Evolutionary conservation across 2,888 invertebrate genomes (phyloP), one percentile per base, ranked within the genome.

Genomic region (Stenodema calcarata): DNA sequence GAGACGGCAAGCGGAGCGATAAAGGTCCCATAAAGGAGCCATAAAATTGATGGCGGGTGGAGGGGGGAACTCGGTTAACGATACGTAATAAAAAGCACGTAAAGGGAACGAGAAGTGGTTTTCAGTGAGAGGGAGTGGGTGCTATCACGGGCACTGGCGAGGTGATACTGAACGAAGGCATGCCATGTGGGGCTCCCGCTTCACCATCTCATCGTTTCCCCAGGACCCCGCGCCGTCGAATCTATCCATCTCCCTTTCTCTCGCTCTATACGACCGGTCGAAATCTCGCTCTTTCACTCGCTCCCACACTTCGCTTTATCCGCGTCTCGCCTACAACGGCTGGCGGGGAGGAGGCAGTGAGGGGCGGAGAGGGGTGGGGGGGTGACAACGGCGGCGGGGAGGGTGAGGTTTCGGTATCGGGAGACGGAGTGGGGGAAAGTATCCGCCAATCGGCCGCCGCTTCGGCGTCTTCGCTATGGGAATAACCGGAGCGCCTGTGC

Each of bases 381-480:
- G n/a, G n/a, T n/a, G n/a, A n/a, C n/a, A n/a, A n/a, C n/a, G n/a
- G n/a, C n/a, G n/a, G n/a, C n/a, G 75, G 75, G 30, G 35, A 30
- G 75, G 28, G 12, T 18, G 42, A 18, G 35, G 9, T 42, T 3
- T n/a, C n/a, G n/a, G n/a, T n/a, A n/a, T n/a, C n/a, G n/a, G 35
- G n/a, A 12, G 89, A 89, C 88, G 89, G 90, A 91, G 90, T 89
- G 90, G 88, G 91, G 89, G 90, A 87, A 85, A 91, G 88, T 90
- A 88, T 90, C 90, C 89, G 89, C 92, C 92, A 91, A 91, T 91
- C 88, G 92, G 91, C 75, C 84, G 73, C 35, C 30, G 82, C 69
- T 50, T 54, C n/a, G 47, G 42, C 47, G 82, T 18, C 69, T 35
- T 28, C 50, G 82, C 82, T 44, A 44, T 78, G 78, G 78, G 84